Evolutionary conservation across 2,888 invertebrate species (phyloP), one percentile per base, ranked within the genome.

Genomic region (Cyclophora punctaria): DNA sequence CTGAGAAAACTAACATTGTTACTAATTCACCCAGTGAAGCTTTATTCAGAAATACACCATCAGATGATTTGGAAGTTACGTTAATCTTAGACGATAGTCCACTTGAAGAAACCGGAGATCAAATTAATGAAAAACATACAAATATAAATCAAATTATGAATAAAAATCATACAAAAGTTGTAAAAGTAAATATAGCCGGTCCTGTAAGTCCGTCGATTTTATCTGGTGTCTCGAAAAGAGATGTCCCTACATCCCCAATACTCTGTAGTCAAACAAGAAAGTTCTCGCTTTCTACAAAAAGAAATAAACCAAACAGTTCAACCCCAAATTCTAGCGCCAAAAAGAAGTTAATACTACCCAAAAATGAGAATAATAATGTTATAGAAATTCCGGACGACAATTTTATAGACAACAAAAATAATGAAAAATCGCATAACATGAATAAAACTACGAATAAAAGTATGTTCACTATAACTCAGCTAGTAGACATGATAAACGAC

Each of bases 391-490:
- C 49, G 20, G 51, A 60, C 48, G 56, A 60, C 40, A 20, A 20
- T 20, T 20, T 20, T 20, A 20, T 20, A 2, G 20, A 20, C 20
- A 20, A 20, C 20, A 58, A 54, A 35, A 56, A 58, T 34, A 35
- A 53, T 3, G 56, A 51, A n/a, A 60, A 59, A 56, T 50, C 60
- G 7, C 63, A 57, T 45, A 65, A 57, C 53, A 35, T 60, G 43
- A 52, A 61, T 44, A 65, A 76, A 41, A 73, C 66, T 41, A 76
- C 62, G 34, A 66, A 78, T 51, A 80, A 80, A 69, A 88, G 84
- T 54, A 74, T 88, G 76, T 75, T 87, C 43, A 81, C 88, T 3
- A 78, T 88, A 49, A 87, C 89, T 6, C 88, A 89, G 67, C 67
- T 86, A 34, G 79, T 88, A 35, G 78, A 87, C 55, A 78, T 88